A percentile compares a stretch with the other conserved stretches of the same genome.
Evolutionary conservation across 2,113 vertebrate genomes (phyloP).

Genomic region (Semnornis frantzii): DNA sequence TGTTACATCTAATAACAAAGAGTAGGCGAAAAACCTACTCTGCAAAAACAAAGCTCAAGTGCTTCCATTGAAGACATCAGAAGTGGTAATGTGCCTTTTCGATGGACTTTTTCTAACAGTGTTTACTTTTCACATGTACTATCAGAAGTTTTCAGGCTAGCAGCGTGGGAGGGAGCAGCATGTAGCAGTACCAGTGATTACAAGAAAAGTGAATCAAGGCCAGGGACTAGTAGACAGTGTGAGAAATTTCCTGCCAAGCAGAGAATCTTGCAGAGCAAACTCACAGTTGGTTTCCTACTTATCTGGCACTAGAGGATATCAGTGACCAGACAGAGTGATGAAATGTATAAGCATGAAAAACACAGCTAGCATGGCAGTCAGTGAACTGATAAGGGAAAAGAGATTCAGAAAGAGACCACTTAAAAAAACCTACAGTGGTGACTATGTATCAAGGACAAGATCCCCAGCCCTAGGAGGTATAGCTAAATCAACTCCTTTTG

Average conservation of each 20-base stretch:
- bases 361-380: background rate
- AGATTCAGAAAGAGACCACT: background rate
- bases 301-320: background rate
- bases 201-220: background rate
- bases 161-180: background rate
- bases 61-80: background rate
- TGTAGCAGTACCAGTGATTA: background rate
- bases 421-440: background rate
- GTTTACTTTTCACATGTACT: background rate
- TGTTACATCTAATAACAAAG: background rate
- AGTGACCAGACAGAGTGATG: background rate
- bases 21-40: background rate
- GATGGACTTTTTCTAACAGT: background rate
- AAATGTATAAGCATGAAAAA: background rate
- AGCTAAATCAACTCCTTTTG: background rate
- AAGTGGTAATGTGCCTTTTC: background rate
- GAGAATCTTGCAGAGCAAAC: background rate
- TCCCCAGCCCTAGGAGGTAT: background rate
- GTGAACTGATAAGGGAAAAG: background rate
- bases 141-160: slow-evolving; percentile 23
- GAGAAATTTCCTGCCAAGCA: background rate
- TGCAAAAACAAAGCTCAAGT: background rate
- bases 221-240: background rate
- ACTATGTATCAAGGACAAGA: background rate
- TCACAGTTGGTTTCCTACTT: background rate